These are phyloP conservation scores for Lepisosteus osseus DNA, from an alignment of 2,113 vertebrate species.

Conservation along the genomic window DNA sequence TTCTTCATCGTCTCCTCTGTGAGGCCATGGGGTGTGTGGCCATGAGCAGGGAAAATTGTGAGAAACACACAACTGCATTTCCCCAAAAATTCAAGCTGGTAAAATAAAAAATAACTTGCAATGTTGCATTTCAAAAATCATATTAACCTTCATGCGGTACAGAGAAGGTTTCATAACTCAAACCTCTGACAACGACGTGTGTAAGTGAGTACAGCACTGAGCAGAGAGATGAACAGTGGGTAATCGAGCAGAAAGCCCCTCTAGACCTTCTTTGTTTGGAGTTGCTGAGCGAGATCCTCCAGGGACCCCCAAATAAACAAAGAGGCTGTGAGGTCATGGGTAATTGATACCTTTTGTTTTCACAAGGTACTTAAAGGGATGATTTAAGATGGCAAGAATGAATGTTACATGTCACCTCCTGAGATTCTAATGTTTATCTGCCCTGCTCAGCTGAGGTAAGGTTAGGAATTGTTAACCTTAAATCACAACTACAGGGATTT, in stretches of 20 bases:
- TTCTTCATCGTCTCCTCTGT: too few relatives aligned
- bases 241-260: background rate
- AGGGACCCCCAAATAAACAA: conserved; percentile 11
- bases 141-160: too few relatives aligned
- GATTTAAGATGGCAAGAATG: background rate
- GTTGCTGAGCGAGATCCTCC: background rate
- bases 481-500: background rate
- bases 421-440: background rate
- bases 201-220: background rate
- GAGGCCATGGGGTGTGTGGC: too few relatives aligned
- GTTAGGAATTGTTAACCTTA: background rate
- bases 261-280: background rate
- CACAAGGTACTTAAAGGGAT: background rate
- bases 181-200: background rate
- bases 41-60: too few relatives aligned
- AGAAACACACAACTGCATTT: too few relatives aligned
- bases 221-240: background rate
- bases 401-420: background rate
- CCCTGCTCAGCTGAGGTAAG: background rate
- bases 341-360: background rate
- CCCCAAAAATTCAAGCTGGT: too few relatives aligned
- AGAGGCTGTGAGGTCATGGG: background rate
- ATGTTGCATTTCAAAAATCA: too few relatives aligned
- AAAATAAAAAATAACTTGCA: too few relatives aligned
- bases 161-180: background rate